These are phyloP conservation scores for Enteromius radiatus DNA, from an alignment of 2,797 vertebrate species.

Conservation along the genomic window DNA sequence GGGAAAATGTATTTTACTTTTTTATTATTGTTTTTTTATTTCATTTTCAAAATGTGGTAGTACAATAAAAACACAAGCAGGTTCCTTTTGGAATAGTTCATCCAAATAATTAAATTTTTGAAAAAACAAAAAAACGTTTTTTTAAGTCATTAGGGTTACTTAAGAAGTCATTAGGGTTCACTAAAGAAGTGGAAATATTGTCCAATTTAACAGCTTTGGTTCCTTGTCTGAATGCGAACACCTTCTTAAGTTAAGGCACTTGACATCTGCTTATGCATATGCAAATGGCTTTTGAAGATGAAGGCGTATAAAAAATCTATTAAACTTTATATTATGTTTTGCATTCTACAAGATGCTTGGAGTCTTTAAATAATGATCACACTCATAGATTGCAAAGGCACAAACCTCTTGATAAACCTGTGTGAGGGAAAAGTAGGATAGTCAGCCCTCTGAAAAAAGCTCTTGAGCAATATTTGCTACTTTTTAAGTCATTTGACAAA, in stretches of 20 bases:
- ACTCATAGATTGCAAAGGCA: neutral
- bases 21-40: neutral
- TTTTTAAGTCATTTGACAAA: conserved; percentile 1
- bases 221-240: neutral
- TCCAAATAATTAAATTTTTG: neutral
- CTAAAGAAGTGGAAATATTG: neutral
- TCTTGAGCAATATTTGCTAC: neutral
- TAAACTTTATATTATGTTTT: conserved; percentile 26
- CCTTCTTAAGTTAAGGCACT: neutral
- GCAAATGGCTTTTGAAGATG: conserved; percentile 15
- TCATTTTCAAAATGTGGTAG: conserved; percentile 29
- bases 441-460: neutral
- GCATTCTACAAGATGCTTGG: neutral
- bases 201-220: neutral
- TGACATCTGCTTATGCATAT: conserved; percentile 2
- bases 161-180: neutral
- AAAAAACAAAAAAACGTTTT: neutral
- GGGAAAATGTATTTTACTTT: neutral
- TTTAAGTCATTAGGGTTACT: neutral
- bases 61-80: conserved; percentile 33
- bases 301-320: conserved; percentile 12
- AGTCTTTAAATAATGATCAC: conserved; percentile 9
- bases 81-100: neutral
- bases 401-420: neutral
- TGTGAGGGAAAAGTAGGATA: neutral